Evolutionary conservation across 2,888 invertebrate species (phyloP).

Genomic region (Eulithis prunata): DNA sequence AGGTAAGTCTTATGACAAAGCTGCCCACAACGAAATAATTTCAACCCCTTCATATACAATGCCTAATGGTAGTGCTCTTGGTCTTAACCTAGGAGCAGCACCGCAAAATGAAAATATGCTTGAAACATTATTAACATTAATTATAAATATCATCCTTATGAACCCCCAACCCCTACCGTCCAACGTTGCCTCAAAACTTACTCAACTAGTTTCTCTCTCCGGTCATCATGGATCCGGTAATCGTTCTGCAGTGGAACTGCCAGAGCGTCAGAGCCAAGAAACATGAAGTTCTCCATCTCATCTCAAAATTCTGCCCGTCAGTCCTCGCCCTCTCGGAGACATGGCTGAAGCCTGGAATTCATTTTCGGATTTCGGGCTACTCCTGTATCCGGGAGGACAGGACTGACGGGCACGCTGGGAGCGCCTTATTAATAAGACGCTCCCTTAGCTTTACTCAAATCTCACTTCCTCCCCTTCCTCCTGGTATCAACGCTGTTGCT

Average conservation of each 20-base stretch:
- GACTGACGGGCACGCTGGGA: background rate
- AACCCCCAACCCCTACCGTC: slow-evolving; percentile 7
- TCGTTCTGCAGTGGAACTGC: background rate
- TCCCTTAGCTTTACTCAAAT: background rate
- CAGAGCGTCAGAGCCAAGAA: background rate
- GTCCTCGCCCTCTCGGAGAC: slow-evolving; percentile 3
- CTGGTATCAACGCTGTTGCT: background rate
- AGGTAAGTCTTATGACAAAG: background rate
- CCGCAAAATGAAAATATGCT: background rate
- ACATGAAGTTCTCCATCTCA: background rate
- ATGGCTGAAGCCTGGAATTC: background rate
- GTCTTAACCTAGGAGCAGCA: background rate
- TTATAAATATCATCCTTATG: slow-evolving; percentile 2
- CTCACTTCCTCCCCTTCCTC: background rate
- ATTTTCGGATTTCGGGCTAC: background rate
- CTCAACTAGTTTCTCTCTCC: background rate
- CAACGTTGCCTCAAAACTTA: slow-evolving; percentile 10
- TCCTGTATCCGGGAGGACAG: background rate
- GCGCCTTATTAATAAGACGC: slow-evolving; percentile 3
- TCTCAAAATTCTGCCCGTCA: background rate
- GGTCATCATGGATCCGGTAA: background rate
- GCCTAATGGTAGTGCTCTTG: background rate
- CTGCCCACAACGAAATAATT: background rate
- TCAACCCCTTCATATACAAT: background rate
- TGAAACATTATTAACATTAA: background rate